Conservation (phyloP, 2,888 invertebrate species). For the Scotopteryx bipunctaria region DNA sequence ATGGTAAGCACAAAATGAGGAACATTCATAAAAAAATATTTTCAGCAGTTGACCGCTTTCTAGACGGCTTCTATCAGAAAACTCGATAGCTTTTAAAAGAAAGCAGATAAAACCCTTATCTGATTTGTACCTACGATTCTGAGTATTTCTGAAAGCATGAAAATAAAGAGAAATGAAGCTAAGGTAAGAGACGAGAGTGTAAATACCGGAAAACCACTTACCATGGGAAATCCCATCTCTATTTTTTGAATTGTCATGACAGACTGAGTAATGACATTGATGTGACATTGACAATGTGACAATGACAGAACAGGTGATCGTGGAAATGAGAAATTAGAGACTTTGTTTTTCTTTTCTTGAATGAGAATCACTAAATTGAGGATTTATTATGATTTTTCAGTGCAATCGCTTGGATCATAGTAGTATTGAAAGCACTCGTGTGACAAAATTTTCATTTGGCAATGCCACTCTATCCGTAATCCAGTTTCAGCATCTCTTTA, state of each 20-base stretch:
- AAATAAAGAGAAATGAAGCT: too few species aligned
- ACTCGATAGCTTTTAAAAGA: too few species aligned
- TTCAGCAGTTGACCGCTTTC: too few species aligned
- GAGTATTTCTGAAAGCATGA: too few species aligned
- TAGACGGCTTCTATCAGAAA: too few species aligned
- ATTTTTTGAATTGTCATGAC: too few species aligned
- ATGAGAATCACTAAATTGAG: conserved; percentile 30
- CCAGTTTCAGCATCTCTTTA: conserved; percentile 55
- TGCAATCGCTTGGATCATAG: conserved; percentile 33
- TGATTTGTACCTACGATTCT: too few species aligned
- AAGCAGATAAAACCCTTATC: too few species aligned
- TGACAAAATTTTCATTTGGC: conserved; percentile 42
- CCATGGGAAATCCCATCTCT: too few species aligned
- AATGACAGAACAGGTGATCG: not conserved
- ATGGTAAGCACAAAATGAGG: not conserved
- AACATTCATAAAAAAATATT: too few species aligned
- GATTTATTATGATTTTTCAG: conserved; percentile 52
- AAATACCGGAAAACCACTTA: too few species aligned
- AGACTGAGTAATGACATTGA: not conserved
- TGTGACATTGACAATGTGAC: conserved; percentile 5
- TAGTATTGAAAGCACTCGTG: conserved; percentile 32
- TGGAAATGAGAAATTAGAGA: conserved; percentile 10
- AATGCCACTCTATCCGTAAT: conserved; percentile 56
- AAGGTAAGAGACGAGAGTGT: too few species aligned
- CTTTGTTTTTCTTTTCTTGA: conserved; percentile 36